Evolutionary conservation across 1,140 invertebrate species (phyloP), one percentile per base, ranked within the genome.

Genomic region (Chironomus striatipennis): DNA sequence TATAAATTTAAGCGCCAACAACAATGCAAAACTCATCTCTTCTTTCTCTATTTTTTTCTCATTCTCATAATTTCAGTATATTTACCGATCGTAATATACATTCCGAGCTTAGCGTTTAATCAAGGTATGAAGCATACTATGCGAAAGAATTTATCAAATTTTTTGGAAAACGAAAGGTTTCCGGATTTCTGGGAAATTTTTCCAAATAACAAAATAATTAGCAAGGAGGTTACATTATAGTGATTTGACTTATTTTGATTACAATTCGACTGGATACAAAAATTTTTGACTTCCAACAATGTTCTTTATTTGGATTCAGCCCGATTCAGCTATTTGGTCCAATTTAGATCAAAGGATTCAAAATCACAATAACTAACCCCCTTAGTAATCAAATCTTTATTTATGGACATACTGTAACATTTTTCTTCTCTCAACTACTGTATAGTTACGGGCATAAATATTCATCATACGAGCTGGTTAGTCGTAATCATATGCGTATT

Each of bases 401-500:
- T 24, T 9, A 70, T n/a, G 42, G 24, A 34, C 24, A 34, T 2
- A 1, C 24, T 65, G 42, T 75, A n/a, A 74, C 74, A 74, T 75
- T 42, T n/a, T 12, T 18, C 21, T 5, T 74, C 18, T 43, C 12
- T 57, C 74, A 47, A 75, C 76, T 70, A 75, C 34, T 75, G 83
- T 83, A 74, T 78, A 89, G 92, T 93, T 42, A 93, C 92, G 47
- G 91, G 90, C 1, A 84, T 94, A 2, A 86, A 88, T 72, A 82
- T 92, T 17, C 89, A 91, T 79, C 81, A 89, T 47, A 88, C 91
- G 43, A 90, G 92, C 15, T 85, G 89, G 9, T 82, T 90, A 20
- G 90, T 93, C n/a, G 92, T 91, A 77, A 80, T 88, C 18, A 88
- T 94, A 42, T 94, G 92, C 81, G 92, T 93, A 18, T 92, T 94